Percentiles rank a stretch among this genome's conserved stretches.
phyloP scores from a whole-genome alignment of 2,113 vertebrate genomes.

The Nettapus auritus region DNA sequence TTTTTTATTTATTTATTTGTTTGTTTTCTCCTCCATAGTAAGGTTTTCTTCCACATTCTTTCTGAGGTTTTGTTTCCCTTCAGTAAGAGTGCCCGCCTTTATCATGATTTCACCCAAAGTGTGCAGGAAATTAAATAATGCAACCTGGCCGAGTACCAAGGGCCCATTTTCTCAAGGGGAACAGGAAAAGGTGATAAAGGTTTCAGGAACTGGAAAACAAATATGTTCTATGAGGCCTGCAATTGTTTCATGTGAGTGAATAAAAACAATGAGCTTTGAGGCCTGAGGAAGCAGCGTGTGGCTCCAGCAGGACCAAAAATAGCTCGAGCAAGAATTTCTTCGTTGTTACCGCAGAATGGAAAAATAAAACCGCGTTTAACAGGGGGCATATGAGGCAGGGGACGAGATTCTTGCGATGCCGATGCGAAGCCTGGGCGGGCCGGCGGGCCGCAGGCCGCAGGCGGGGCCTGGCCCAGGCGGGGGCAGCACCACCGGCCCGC shows the following conservation, averaged over 20 bases:
- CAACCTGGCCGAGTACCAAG: constrained; percentile 51
- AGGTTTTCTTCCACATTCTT: constrained; percentile 33
- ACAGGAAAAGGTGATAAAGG: constrained; percentile 67
- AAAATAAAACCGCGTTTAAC: background rate
- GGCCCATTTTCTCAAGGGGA: constrained; percentile 56
- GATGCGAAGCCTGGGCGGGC: background rate
- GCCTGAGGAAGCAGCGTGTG: constrained; percentile 51
- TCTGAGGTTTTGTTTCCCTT: background rate
- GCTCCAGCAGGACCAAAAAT: constrained; percentile 45
- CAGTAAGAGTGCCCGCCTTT: constrained; percentile 19
- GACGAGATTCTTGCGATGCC: background rate
- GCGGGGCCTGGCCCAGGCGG: background rate
- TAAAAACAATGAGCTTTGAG: constrained; percentile 52
- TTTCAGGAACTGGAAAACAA: constrained; percentile 51
- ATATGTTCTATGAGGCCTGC: background rate
- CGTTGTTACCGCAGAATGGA: background rate
- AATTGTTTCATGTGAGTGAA: constrained; percentile 30
- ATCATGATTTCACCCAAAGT: background rate
- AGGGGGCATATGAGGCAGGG: background rate
- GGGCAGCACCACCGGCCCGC: no score
- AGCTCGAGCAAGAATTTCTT: background rate
- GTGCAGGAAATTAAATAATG: constrained; percentile 6
- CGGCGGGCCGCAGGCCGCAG: no score
- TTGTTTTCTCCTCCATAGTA: constrained; percentile 22
- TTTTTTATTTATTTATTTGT: constrained; percentile 32